Conservation (phyloP, 2,113 vertebrate genomes). For the Clinocottus analis region DNA sequence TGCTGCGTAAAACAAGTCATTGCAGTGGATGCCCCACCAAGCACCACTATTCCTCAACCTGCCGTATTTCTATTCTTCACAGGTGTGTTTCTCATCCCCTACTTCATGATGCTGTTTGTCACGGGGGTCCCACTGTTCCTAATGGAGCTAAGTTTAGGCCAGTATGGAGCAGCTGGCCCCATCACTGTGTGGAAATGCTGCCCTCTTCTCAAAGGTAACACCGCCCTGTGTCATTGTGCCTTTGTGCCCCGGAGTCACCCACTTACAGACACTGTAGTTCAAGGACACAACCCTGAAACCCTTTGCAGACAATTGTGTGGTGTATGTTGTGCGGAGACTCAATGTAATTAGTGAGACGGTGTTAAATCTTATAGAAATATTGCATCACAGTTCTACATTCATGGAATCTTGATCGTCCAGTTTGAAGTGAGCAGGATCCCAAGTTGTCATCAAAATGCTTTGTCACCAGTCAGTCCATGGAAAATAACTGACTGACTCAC, state of each 20-base stretch:
- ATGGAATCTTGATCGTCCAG: conserved; percentile 11
- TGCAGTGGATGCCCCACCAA: background rate
- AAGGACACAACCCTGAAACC: no score
- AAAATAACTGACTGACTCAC: conserved; percentile 30
- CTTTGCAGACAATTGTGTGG: no score
- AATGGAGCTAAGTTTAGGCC: conserved; percentile 90
- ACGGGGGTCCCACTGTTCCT: conserved; percentile 87
- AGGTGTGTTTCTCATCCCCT: conserved; percentile 89
- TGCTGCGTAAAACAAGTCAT: background rate
- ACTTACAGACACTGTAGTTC: background rate
- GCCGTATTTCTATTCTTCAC: conserved; percentile 15
- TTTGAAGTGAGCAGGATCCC: conserved; percentile 1
- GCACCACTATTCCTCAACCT: background rate
- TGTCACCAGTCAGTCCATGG: conserved; percentile 28
- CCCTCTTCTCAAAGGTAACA: conserved; percentile 87
- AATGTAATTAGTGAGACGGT: background rate
- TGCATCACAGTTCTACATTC: background rate
- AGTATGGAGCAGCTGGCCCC: conserved; percentile 84
- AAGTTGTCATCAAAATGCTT: background rate
- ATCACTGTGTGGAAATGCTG: conserved; percentile 90
- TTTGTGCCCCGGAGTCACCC: background rate
- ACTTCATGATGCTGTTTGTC: conserved; percentile 87
- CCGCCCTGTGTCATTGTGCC: background rate
- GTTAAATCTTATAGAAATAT: background rate
- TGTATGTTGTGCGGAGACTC: no score